phyloP scores from a whole-genome alignment of 2,797 vertebrate species.

The Falco biarmicus region DNA sequence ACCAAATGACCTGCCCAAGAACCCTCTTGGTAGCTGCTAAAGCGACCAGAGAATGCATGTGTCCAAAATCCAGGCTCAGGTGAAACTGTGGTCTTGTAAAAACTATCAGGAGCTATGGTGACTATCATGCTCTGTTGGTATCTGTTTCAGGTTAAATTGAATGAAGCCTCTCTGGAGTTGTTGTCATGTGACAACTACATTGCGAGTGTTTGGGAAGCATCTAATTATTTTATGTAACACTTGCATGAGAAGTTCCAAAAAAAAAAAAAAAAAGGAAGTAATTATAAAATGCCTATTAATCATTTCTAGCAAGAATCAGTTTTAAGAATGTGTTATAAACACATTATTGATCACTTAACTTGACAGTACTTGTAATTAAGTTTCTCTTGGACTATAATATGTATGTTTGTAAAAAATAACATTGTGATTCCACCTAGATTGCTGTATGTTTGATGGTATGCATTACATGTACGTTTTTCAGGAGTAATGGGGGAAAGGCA shows the following conservation, averaged over 20 bases:
- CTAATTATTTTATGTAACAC: not conserved
- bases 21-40: not conserved
- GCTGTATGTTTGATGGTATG: not conserved
- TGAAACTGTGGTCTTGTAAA: not conserved
- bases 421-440: not conserved
- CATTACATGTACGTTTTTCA: rapidly evolving
- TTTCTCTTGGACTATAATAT: not conserved
- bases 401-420: not conserved
- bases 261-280: not conserved
- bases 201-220: not conserved
- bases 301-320: not conserved
- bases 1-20: not conserved
- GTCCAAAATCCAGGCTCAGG: not conserved
- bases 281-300: not conserved
- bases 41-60: not conserved
- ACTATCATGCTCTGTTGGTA: not conserved
- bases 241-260: not conserved
- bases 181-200: not conserved
- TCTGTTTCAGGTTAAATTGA: not conserved
- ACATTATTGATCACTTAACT: not conserved
- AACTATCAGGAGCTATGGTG: not conserved
- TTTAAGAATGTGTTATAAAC: not conserved
- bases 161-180: not conserved
- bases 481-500: not conserved
- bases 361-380: not conserved